A percentile compares a stretch with the other conserved stretches of the same genome.
phyloP scores from a whole-genome alignment of 2,113 vertebrate species.

The Tenrec ecaudatus region DNA sequence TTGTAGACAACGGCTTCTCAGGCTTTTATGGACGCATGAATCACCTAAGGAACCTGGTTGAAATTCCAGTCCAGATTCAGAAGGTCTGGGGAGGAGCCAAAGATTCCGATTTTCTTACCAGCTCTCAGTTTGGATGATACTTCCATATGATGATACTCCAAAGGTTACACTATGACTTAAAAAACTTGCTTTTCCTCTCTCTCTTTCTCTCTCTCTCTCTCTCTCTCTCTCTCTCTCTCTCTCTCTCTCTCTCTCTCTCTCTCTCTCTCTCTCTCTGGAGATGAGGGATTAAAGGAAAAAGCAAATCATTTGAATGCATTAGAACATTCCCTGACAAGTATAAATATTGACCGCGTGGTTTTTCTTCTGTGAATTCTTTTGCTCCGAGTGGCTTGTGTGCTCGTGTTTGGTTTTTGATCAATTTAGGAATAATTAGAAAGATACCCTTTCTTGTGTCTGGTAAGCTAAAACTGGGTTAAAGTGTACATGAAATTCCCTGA shows the following conservation, averaged over 20 bases:
- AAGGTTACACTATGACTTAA: not conserved
- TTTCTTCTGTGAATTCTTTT: not conserved
- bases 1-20: not conserved
- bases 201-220: too few relatives aligned
- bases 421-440: not conserved
- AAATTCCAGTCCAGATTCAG: conserved; percentile 5
- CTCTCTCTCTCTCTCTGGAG: too few relatives aligned
- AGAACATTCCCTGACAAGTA: not conserved
- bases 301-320: not conserved
- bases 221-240: too few relatives aligned
- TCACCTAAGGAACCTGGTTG: conserved; percentile 7
- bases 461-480: too few relatives aligned
- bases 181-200: too few relatives aligned
- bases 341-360: conserved; percentile 4
- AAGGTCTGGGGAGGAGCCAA: not conserved
- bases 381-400: not conserved
- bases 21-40: conserved; percentile 1
- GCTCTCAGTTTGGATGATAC: not conserved
- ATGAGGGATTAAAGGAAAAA: not conserved
- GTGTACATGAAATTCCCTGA: not conserved
- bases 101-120: conserved; percentile 19
- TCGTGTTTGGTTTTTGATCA: not conserved
- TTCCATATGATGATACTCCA: not conserved
- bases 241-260: too few relatives aligned
- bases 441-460: not conserved